A percentile compares a stretch with the other conserved stretches of the same genome.
phyloP scores from a whole-genome alignment of 2,888 invertebrate genomes.

The Diadegma fenestrale region DNA sequence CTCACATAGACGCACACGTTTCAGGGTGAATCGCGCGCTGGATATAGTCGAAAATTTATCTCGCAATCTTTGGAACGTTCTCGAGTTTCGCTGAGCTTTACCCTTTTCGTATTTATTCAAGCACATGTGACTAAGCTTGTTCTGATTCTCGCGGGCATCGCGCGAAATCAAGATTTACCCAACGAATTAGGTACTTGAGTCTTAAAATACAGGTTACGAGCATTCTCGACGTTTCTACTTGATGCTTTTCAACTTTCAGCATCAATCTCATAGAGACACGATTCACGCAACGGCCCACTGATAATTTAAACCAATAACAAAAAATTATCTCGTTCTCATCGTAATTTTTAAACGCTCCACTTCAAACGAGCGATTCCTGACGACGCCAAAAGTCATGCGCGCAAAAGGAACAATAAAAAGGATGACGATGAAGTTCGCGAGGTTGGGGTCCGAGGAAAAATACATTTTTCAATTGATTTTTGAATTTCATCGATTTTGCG shows the following conservation, averaged over 20 bases:
- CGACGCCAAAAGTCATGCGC: no score
- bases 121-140: not conserved
- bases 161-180: not conserved
- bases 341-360: no score
- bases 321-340: not conserved
- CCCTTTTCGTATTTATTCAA: not conserved
- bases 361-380: no score
- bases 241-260: not conserved
- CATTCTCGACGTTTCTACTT: not conserved
- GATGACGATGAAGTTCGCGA: no score
- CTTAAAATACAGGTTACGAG: not conserved
- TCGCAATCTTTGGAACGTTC: slow-evolving; percentile 23
- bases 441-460: no score
- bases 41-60: slow-evolving; percentile 37
- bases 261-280: not conserved
- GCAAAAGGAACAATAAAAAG: no score
- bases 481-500: no score
- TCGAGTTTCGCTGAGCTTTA: not conserved
- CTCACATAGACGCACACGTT: not conserved
- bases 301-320: not conserved
- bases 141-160: not conserved
- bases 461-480: no score
- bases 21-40: not conserved
- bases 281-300: not conserved
- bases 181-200: not conserved